Percentiles rank a stretch among this genome's conserved stretches.
Conservation (phyloP, 2,797 vertebrate genomes). For the Threskiornis aethiopicus region DNA sequence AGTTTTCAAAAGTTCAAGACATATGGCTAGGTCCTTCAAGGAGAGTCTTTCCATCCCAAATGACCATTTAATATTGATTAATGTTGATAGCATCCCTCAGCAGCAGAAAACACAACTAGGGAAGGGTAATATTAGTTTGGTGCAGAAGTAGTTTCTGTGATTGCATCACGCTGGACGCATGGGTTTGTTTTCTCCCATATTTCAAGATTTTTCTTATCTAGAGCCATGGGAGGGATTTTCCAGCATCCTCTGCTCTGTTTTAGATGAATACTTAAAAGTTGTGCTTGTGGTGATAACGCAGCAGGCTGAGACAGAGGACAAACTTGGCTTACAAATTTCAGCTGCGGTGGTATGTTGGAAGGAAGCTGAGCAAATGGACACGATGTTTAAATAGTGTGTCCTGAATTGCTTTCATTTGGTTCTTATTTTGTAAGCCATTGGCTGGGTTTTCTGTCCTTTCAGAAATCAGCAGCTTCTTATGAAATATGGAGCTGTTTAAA, state of each 20-base stretch:
- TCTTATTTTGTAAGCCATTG: slow-evolving; percentile 58
- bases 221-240: neutral
- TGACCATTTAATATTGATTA: neutral
- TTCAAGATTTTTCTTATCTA: neutral
- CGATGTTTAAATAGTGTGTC: slow-evolving; percentile 13
- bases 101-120: neutral
- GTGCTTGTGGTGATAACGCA: neutral
- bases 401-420: slow-evolving; percentile 59
- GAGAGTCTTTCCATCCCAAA: neutral
- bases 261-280: neutral
- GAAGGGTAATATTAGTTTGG: neutral
- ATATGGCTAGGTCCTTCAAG: fast-evolving
- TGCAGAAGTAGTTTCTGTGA: neutral
- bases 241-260: neutral
- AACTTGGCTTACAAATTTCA: neutral
- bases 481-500: slow-evolving; percentile 67
- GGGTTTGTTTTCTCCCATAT: neutral
- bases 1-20: neutral
- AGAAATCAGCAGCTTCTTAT: slow-evolving; percentile 64
- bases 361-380: slow-evolving; percentile 44
- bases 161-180: neutral
- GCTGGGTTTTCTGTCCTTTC: slow-evolving; percentile 60
- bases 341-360: neutral
- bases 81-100: neutral
- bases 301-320: neutral